A percentile compares a stretch with the other conserved stretches of the same genome.
phyloP scores from a whole-genome alignment of 2,113 vertebrate species.

The Gnathonemus longibarbis region DNA sequence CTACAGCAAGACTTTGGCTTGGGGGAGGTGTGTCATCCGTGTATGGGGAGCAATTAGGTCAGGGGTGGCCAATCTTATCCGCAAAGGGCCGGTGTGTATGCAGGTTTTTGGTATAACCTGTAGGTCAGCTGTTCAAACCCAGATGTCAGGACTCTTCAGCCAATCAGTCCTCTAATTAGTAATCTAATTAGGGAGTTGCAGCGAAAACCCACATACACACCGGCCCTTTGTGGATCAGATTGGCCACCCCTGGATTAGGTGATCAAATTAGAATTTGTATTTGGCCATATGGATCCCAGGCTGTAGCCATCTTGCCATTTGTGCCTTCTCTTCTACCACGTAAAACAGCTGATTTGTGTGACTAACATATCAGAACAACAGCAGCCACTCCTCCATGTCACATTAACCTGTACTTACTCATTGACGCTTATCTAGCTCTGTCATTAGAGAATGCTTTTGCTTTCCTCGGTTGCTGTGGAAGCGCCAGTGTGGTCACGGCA shows the following conservation, averaged over 20 bases:
- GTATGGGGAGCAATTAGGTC: neutral
- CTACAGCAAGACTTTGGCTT: neutral
- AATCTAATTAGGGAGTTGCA: no score
- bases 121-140: no score
- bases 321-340: constrained; percentile 60
- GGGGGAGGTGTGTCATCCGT: neutral
- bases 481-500: neutral
- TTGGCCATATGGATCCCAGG: constrained; percentile 40
- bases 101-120: no score
- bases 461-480: neutral
- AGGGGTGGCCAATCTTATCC: no score
- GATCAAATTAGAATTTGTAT: neutral
- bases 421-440: neutral
- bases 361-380: neutral
- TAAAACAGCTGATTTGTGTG: constrained; percentile 18
- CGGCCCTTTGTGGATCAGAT: no score
- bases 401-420: neutral
- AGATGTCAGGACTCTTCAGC: no score
- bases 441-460: neutral
- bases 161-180: no score
- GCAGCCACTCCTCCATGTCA: neutral
- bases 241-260: no score
- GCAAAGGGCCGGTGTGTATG: no score
- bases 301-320: constrained; percentile 65
- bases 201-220: no score